Evolutionary conservation across 2,888 invertebrate genomes (phyloP), one percentile per base, ranked within the genome.

Genomic region (Diloba caeruleocephala): DNA sequence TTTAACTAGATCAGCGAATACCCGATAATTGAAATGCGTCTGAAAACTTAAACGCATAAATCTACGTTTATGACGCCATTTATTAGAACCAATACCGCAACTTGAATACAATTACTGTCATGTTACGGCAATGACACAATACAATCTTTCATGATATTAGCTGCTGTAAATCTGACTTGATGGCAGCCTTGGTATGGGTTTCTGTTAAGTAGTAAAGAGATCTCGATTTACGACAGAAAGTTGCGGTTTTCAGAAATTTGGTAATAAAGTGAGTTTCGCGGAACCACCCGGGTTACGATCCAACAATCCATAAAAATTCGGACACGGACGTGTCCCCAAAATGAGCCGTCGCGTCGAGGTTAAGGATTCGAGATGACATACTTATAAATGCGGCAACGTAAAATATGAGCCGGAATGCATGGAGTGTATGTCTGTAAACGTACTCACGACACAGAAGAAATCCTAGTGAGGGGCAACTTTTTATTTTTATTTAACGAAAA

Each of bases 141-240:
- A 49, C 53, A 58, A 52, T 51, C 17, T 45, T 34, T 46, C 21
- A 42, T 9, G 36, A 44, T 33, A 46, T 52, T 48, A 46, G 14
- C 14, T 33, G 31, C 12, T 48, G 33, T 59, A 63, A 57, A 65
- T 54, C 39, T 52, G 10, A 26, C 9, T 23, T 28, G 12, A 8
- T n/a, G 1, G 3, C 7, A 38, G 19, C 34, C 33, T n/a, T 61
- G 49, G 67, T 70, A 66, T 43, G 50, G 52, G 32, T 38, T 46
- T 39, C 56, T 44, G 39, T 57, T 51, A 71, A 67, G 73, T 71
- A 76, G 67, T 79, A 74, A 85, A 79, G 62, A 80, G 60, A 84
- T 76, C 46, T 66, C 72, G 72, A 81, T 85, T 86, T 84, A 85
- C 79, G 80, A 83, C 76, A 57, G 74, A 82, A 81, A 79, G 76